Evolutionary conservation across 2,797 vertebrate species (phyloP), one percentile per base, ranked within the genome.

Genomic region (Ceryle rudis): DNA sequence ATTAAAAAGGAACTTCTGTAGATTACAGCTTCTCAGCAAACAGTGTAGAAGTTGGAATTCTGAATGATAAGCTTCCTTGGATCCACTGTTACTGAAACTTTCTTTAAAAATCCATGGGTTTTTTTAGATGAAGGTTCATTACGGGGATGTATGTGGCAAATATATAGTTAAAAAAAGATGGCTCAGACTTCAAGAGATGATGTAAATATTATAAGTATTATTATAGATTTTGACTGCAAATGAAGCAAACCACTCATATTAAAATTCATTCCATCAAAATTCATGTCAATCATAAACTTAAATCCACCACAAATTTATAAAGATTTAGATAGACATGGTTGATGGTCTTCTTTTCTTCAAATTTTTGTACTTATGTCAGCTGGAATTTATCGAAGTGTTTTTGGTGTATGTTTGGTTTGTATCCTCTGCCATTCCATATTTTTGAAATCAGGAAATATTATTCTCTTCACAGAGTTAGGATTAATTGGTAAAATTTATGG

Each of bases 381-480:
- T 58, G 18, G 18, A 57, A 57, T 70, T 52, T 65, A n/a, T 16
- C 49, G 2, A 81, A 65, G 4, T 14, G 3, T 61, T 42, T 69
- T 4, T 66, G 5, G 61, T 25, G 22, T 14, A 47, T 66, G 5
- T 3, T 66, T 58, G 3, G 2, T 22, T 67, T 91, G 72, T 62
- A 37, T 7, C 4, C 2, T 70, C 29, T 70, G 5, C 3, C 16
- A 9, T 66, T 86, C 62, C 15, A 67, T 35, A 61, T 37, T 70
- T 82, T 46, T 89, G 19, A 71, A 84, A 31, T 55, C 0, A 6
- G 23, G 26, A 80, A 85, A 82, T 55, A 51, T 4, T 75, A 31
- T 49, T 49, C 7, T 62, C 3, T 80, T 12, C 18, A 33, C 10
- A 54, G 49, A 51, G 1, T 29, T 22, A 60, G 1, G 18, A 0